Evolutionary conservation across 2,113 vertebrate species (phyloP), one percentile per base, ranked within the genome.

Genomic region (Thermophis baileyi): DNA sequence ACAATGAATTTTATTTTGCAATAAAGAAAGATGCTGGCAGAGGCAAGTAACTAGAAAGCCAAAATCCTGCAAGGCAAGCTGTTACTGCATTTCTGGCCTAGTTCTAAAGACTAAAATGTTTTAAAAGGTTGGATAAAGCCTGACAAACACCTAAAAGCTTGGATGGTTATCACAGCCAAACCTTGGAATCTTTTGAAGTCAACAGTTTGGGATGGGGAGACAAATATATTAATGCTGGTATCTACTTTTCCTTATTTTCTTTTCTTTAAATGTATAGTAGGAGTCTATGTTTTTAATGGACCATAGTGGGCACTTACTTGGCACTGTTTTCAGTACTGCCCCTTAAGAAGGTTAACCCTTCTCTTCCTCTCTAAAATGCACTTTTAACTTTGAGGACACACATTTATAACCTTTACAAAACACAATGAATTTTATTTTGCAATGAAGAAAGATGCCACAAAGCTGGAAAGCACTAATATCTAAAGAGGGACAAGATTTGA

Each of bases 121-220:
- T 93, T 87, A 92, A 89, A 89, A 50, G 88, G 54, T 91, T 93
- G 90, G 93, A 91, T 74, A 86, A 89, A 93, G 55, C 90, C 63
- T 86, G 74, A 89, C 91, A 87, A 93, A 89, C 90, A 91, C 87
- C 90, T 91, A 89, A 93, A 91, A 91, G 74, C 93, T 35, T 93
- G 90, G 51, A 93, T 91, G 46, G 87, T 91, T 92, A 94, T 92
- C 88, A 94, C 90, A 94, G 93, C 88, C 88, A 89, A 90, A 54
- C 74, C 46, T 91, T 22, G 74, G 22, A 91, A 8, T 27, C 86
- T 81, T 93, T 91, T 91, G 87, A 89, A 86, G 87, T 46, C 27
- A 89, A 30, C 60, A 35, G 30, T 86, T 89, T 63, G 55, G n/a
- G 53, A 89, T 35, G 54, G 74, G 81, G 20, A 40, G 5, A 90